Conservation (phyloP, 2,888 invertebrate species). For the Yponomeuta malinellus region DNA sequence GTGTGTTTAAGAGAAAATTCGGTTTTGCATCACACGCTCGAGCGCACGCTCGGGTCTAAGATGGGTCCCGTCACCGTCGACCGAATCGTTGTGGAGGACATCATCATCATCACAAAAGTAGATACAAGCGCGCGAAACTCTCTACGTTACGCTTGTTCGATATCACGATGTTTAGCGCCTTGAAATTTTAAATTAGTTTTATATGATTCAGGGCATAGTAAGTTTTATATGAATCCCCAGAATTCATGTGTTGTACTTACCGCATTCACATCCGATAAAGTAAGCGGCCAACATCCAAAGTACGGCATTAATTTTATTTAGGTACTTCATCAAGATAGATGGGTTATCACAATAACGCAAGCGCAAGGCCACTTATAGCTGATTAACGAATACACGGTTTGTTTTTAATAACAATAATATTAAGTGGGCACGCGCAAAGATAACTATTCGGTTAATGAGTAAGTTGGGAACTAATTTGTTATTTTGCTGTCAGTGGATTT, state of each 20-base stretch:
- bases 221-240: too few species aligned
- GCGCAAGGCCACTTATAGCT: neutral
- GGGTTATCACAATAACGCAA: neutral
- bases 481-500: neutral
- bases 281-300: neutral
- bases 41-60: too few species aligned
- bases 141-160: too few species aligned
- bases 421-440: neutral
- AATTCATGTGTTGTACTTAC: slow-evolving; percentile 19
- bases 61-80: too few species aligned
- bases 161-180: too few species aligned
- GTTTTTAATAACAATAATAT: neutral
- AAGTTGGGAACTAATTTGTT: neutral
- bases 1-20: too few species aligned
- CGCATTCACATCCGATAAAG: neutral
- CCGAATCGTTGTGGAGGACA: too few species aligned
- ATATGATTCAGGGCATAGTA: too few species aligned
- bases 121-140: too few species aligned
- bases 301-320: neutral
- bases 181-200: too few species aligned
- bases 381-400: neutral
- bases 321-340: neutral
- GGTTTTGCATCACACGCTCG: too few species aligned
- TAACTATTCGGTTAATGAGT: neutral
- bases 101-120: too few species aligned